Base-by-base conservation (phyloP, 2,113 vertebrate species). In the Eulemur rufifrons region DNA sequence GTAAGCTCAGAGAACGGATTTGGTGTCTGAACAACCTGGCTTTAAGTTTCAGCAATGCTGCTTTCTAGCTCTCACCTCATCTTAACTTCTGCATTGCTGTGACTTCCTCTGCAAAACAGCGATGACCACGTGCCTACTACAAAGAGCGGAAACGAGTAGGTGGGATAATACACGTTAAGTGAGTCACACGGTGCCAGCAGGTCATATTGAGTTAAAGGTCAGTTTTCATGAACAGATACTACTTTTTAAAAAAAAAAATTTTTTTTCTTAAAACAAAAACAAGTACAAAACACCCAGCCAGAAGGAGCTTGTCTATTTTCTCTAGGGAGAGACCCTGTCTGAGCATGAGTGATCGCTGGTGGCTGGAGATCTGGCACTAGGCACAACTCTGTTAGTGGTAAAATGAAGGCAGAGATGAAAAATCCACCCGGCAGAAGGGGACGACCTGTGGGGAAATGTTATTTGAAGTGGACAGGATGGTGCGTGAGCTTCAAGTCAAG, bases 201-300 rank as follows among this genome's bases (percentile, higher is more conserved):
- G 39, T 47, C 15, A 0, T 34, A 23, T 52, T 74, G 47, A 63
- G 68, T 32, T 68, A n/a, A 56, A 95, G n/a, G 29, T 47, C 21
- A 45, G 1, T 56, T 69, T 34, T 92, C 56, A 86, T 80, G 34
- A 56, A 54, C 8, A 81, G 42, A 3, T 21, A 52, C 37, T 47
- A 52, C 23, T 64, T 50, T 91, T 61, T 77, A 17, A 87, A 95
- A 17, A 87, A 95, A 86, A 64, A 71, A 69, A 59, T 73, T 59
- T 66, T 64, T 93, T 77, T 71, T 50, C 89, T 96, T 86, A n/a
- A 82, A 92, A 68, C 39, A 45, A 86, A 83, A 92, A 80, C 10
- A 68, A 89, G 89, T 8, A 74, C 8, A 54, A 37, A 47, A 27
- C 7, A 61, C 10, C 11, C 80, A 56, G 64, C 37, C 69, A 86